Conservation (phyloP, 1,140 invertebrate genomes). For the Telenomus remus region DNA sequence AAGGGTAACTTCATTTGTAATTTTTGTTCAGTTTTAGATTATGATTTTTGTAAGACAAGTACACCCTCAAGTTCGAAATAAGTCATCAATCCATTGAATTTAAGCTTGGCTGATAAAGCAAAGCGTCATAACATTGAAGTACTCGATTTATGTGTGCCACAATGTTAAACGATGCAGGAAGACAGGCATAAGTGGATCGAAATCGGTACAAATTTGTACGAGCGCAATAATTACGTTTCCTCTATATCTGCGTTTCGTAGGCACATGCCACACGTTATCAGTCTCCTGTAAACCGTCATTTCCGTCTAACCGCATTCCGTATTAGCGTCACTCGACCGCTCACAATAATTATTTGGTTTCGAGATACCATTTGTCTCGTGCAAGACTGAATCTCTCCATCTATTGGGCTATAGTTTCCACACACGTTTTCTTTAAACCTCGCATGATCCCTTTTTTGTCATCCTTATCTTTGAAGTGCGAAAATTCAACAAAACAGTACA, state of each 20-base stretch:
- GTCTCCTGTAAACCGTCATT: constrained; percentile 60
- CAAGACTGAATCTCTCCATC: constrained; percentile 49
- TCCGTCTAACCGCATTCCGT: constrained; percentile 59
- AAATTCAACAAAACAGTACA: too few species aligned
- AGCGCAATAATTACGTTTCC: constrained; percentile 60
- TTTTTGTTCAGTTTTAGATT: too few species aligned
- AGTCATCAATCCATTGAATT: too few species aligned
- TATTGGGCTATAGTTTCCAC: constrained; percentile 38
- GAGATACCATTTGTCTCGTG: constrained; percentile 50
- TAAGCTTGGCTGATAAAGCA: constrained; percentile 15
- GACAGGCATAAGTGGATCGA: constrained; percentile 57
- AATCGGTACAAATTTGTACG: constrained; percentile 59
- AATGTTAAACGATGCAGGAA: constrained; percentile 59
- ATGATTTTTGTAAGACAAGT: too few species aligned
- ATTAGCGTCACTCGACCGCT: constrained; percentile 59
- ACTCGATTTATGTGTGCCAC: constrained; percentile 53
- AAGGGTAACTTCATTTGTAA: too few species aligned
- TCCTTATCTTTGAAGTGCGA: too few species aligned
- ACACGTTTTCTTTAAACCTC: constrained; percentile 5
- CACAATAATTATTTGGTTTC: constrained; percentile 59
- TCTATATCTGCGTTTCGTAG: constrained; percentile 58
- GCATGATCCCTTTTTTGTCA: too few species aligned
- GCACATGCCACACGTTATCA: constrained; percentile 59
- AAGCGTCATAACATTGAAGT: constrained; percentile 45
- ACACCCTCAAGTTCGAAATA: too few species aligned